Conservation (phyloP, 2,888 invertebrate genomes). For the Philereme transversata region DNA sequence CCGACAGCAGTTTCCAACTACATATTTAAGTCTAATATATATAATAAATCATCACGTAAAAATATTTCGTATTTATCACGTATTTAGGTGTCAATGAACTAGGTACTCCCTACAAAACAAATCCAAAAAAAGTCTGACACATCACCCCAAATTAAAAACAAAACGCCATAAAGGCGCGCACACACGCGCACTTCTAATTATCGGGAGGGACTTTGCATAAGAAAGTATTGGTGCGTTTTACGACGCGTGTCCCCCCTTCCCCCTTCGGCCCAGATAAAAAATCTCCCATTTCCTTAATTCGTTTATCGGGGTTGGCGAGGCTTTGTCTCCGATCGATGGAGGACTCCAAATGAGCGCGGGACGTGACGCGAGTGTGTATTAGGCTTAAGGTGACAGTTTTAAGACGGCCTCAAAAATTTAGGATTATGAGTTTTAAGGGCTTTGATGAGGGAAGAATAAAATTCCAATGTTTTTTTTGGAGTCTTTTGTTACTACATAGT, state of each 20-base stretch:
- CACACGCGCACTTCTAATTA: slow-evolving; percentile 77
- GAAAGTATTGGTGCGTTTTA: slow-evolving; percentile 83
- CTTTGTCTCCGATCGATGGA: slow-evolving; percentile 84
- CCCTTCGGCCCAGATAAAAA: slow-evolving; percentile 80
- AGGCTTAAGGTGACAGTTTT: slow-evolving; percentile 71
- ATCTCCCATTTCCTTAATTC: slow-evolving; percentile 85
- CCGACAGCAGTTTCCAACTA: too few relatives aligned
- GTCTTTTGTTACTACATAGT: too few relatives aligned
- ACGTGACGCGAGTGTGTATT: slow-evolving; percentile 81
- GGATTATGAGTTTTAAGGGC: slow-evolving; percentile 33
- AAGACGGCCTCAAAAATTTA: slow-evolving; percentile 38
- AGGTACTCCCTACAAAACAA: not conserved
- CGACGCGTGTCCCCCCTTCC: slow-evolving; percentile 72
- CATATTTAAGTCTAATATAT: too few relatives aligned
- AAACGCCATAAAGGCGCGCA: slow-evolving; percentile 62
- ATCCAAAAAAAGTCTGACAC: slow-evolving; percentile 19
- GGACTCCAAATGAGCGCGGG: slow-evolving; percentile 78
- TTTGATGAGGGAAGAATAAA: not conserved
- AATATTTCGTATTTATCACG: too few relatives aligned
- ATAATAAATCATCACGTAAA: too few relatives aligned
- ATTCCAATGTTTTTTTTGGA: not conserved
- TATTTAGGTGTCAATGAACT: slow-evolving; percentile 19
- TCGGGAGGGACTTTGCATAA: slow-evolving; percentile 82
- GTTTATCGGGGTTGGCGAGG: slow-evolving; percentile 81
- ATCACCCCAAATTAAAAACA: slow-evolving; percentile 72